Evolutionary conservation across 2,888 invertebrate genomes (phyloP).

Genomic region (Sisyra nigra): DNA sequence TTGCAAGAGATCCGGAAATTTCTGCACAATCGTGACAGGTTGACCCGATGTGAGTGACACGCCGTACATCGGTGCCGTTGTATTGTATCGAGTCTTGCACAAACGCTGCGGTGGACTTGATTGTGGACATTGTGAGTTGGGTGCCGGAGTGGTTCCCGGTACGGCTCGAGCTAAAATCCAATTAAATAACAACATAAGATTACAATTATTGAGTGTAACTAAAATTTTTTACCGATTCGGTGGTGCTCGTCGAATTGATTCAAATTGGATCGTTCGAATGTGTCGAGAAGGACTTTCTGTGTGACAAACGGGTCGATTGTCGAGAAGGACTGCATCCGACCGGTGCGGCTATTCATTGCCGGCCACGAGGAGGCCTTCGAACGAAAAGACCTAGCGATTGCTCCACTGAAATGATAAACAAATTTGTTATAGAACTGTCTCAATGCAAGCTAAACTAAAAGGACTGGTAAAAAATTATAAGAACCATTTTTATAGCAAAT

Average conservation of each 20-base stretch:
- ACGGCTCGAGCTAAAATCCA: conserved; percentile 19
- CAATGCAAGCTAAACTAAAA: too few species aligned
- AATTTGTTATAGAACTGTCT: not conserved
- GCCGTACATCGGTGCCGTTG: conserved; percentile 90
- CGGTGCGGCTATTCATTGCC: conserved; percentile 52
- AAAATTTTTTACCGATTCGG: not conserved
- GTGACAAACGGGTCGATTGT: conserved; percentile 59
- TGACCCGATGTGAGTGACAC: conserved; percentile 84
- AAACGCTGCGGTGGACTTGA: conserved; percentile 55
- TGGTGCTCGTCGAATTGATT: not conserved
- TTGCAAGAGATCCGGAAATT: conserved; percentile 81
- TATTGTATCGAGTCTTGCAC: conserved; percentile 80
- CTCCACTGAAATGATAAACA: conserved; percentile 38
- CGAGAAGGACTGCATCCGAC: conserved; percentile 37
- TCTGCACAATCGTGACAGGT: conserved; percentile 85
- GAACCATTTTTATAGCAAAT: too few species aligned
- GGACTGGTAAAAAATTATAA: too few species aligned
- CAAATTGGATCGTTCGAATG: conserved; percentile 35
- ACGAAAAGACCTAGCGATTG: conserved; percentile 55
- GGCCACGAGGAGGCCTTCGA: conserved; percentile 32
- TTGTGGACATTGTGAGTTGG: conserved; percentile 22
- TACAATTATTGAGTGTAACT: not conserved
- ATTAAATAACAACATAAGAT: too few species aligned
- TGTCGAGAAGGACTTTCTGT: conserved; percentile 48
- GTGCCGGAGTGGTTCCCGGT: conserved; percentile 27